Base-by-base conservation (phyloP, 2,888 invertebrate species). In the Ophonus ardosiacus region DNA sequence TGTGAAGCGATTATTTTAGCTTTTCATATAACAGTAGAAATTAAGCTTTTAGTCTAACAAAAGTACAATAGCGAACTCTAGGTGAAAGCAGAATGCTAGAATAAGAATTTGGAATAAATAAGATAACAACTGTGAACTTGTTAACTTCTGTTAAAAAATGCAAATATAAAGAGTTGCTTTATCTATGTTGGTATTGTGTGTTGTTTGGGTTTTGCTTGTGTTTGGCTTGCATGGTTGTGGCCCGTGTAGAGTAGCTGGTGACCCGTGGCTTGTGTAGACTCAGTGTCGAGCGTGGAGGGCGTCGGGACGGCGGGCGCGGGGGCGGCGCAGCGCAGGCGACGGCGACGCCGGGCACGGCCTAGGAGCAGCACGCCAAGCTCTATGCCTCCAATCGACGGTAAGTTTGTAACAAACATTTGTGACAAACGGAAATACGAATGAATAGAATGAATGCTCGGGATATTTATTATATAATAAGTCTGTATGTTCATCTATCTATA, bases 241-340 rank as follows among this genome's bases (percentile, higher is more conserved):
- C 24, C 31, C 63, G 31, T 56, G 84, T 63, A 76, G 84, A 86
- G 78, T 85, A 81, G 81, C 63, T 85, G 86, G 87, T 87, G 85
- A 86, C 85, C 85, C 81, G 87, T 83, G 88, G 88, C 88, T 89
- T 88, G 90, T 90, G 90, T 92, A 93, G 93, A 93, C 87, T 93
- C 93, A 88, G 92, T 93, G 89, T 93, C 93, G 90, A 93, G 94
- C 89, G 92, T 93, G 91, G 94, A 93, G 91, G 92, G 91, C 90
- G 92, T 92, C 86, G 91, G 90, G 88, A 91, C 92, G 91, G 93
- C 92, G 93, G 92, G 92, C 91, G 92, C 91, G 91, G 92, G 90
- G 89, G 90, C 89, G 88, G 90, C 86, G 63, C 89, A 89, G 86
- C 89, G 91, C 84, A 89, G 93, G 88, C 90, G 92, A 87, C 90